These are phyloP conservation scores for Trogon surrucura DNA, from an alignment of 2,113 vertebrate species.

Conservation along the genomic window DNA sequence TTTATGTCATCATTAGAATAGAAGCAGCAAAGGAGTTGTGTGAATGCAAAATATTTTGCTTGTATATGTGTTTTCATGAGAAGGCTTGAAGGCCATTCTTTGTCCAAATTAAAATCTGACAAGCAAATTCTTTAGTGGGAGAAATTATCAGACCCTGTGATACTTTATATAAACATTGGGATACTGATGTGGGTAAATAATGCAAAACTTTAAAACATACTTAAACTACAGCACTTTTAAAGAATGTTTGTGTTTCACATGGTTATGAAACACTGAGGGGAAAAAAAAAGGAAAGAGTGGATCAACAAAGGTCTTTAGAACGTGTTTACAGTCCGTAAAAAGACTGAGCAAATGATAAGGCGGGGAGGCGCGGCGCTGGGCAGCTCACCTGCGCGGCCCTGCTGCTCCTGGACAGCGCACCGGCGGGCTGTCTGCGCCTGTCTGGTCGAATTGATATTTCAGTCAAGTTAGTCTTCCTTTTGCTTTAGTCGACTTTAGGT, in stretches of 20 bases:
- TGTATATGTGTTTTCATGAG: neutral
- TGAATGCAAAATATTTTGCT: neutral
- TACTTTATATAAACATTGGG: neutral
- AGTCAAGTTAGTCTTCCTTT: constrained; percentile 30
- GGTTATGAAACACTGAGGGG: neutral
- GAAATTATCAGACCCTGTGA: neutral
- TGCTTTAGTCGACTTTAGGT: constrained; percentile 30
- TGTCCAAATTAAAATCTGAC: neutral
- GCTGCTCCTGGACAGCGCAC: too few species aligned
- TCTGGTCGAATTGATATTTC: constrained; percentile 32
- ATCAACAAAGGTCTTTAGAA: neutral
- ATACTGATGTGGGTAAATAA: neutral
- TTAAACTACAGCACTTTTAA: neutral
- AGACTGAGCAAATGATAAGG: constrained; percentile 11
- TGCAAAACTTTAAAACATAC: neutral
- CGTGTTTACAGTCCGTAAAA: constrained; percentile 22
- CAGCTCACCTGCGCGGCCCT: constrained; percentile 16
- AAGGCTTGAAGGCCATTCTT: neutral
- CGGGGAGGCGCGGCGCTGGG: constrained; percentile 33
- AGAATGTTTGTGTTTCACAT: neutral
- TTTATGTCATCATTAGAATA: neutral
- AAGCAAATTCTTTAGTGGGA: neutral
- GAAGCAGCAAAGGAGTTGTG: neutral
- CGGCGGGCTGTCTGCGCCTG: neutral
- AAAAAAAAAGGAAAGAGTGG: neutral